phyloP scores from a whole-genome alignment of 1,140 invertebrate genomes.

The Papilio polyxenes region DNA sequence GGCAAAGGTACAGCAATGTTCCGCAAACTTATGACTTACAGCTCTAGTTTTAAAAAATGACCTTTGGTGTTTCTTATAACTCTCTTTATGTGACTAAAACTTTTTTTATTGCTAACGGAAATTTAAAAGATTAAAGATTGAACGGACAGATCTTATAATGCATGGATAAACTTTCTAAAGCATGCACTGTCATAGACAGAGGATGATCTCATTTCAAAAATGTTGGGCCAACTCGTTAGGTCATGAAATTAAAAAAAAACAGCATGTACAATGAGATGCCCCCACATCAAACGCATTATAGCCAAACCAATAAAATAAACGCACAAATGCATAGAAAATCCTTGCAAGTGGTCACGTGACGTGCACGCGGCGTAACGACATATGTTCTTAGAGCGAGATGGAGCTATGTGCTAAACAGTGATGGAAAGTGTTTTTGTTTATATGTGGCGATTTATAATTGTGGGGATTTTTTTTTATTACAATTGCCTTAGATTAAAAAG shows the following conservation, averaged over 20 bases:
- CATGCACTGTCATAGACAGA: not conserved
- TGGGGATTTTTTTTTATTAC: slow-evolving; percentile 28
- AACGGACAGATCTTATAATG: not conserved
- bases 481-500: not conserved
- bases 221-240: not conserved
- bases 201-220: not conserved
- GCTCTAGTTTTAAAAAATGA: no score
- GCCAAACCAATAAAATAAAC: slow-evolving; percentile 48
- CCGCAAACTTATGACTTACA: no score
- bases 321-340: slow-evolving; percentile 55
- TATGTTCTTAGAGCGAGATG: slow-evolving; percentile 53
- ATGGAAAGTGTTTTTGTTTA: slow-evolving; percentile 40
- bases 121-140: not conserved
- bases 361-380: slow-evolving; percentile 48
- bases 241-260: not conserved
- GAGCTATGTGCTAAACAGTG: not conserved
- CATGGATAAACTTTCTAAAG: slow-evolving; percentile 3
- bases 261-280: slow-evolving; percentile 25
- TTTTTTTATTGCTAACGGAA: not conserved
- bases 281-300: slow-evolving; percentile 33
- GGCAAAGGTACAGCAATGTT: not conserved
- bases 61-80: not conserved
- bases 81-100: not conserved
- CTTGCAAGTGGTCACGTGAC: slow-evolving; percentile 52
- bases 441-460: slow-evolving; percentile 23